These are phyloP conservation scores for Drosophila sucinea DNA, from an alignment of 1,140 invertebrate genomes.

Conservation along the genomic window DNA sequence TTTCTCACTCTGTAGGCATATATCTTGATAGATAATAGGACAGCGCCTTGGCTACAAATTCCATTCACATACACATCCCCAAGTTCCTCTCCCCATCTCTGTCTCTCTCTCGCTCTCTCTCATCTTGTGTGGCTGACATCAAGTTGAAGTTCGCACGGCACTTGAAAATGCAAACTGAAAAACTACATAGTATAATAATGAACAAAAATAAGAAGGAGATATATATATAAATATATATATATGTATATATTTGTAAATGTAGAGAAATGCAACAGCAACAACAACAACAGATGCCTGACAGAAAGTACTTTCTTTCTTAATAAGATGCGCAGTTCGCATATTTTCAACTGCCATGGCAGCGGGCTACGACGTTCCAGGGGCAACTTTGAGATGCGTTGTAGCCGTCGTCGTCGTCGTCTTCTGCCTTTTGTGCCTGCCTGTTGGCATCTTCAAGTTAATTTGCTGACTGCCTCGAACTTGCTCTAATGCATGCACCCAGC, in stretches of 20 bases:
- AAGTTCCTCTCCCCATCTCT: constrained; percentile 5
- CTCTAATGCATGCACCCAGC: constrained; percentile 75
- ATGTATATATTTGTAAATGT: constrained; percentile 28
- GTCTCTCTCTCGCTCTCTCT: constrained; percentile 12
- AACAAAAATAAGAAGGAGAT: constrained; percentile 46
- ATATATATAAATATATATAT: constrained; percentile 5
- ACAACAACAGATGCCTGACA: constrained; percentile 65
- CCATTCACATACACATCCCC: constrained; percentile 19
- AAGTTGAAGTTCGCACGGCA: constrained; percentile 79
- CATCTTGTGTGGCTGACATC: constrained; percentile 72
- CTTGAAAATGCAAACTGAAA: constrained; percentile 62
- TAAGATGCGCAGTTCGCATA: constrained; percentile 76
- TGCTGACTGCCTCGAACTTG: constrained; percentile 75
- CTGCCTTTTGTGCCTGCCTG: constrained; percentile 41
- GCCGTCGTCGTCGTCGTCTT: constrained; percentile 27
- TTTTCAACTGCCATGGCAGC: constrained; percentile 17
- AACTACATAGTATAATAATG: constrained; percentile 26
- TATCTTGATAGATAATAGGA: constrained; percentile 37
- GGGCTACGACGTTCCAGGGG: constrained; percentile 9
- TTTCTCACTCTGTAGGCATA: constrained; percentile 1
- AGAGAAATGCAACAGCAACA: constrained; percentile 42
- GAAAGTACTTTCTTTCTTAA: constrained; percentile 81
- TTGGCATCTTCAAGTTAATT: constrained; percentile 67
- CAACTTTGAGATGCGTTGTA: constrained; percentile 30
- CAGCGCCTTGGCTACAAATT: constrained; percentile 16